Base-by-base conservation (phyloP, 2,888 invertebrate species). In the Stenodera caucasica region DNA sequence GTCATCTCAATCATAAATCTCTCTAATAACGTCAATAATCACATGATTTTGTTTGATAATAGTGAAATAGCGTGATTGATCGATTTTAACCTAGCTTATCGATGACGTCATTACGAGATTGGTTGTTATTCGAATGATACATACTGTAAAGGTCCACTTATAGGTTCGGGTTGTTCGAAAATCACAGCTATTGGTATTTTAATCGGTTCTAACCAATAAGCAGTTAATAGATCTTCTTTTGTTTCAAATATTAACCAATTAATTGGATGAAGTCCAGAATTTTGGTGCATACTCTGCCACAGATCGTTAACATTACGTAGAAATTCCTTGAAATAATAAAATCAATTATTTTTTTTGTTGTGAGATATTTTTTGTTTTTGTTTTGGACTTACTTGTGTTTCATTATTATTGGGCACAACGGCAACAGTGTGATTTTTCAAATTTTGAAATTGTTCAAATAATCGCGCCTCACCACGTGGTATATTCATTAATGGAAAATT, bases 111-210 rank as follows among this genome's bases (percentile, higher is more conserved):
- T n/a, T n/a, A n/a, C n/a, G n/a, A n/a, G n/a, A n/a, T n/a, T n/a
- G 14, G 23, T 11, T 32, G 5, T 29, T 26, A 21, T 7, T n/a
- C 3, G 18, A n/a, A n/a, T n/a, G 7, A 9, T 4, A 11, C 79
- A 76, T 76, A 89, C 88, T 83, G 83, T 37, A 89, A 81, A 77
- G 60, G 83, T 14, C 79, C 80, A 53, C 72, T 75, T 11, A 79
- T 71, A 0, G 84, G 81, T 68, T 82, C 82, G 50, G 84, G 81
- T 57, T 75, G 82, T 60, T 87, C 84, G 75, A 90, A 90, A 69
- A 90, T 85, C 55, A 90, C 84, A 12, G 90, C 89, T 51, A 91
- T 82, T n/a, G 89, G 88, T 67, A 90, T 88, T 68, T 84, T 83
- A 65, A 80, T 81, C 0, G 88, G 86, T 73, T 88, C 84, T 64